A percentile compares a stretch with the other conserved stretches of the same genome.
These are phyloP conservation scores for Lepus townsendii DNA, from an alignment of 2,797 vertebrate species.

Conservation along the genomic window DNA sequence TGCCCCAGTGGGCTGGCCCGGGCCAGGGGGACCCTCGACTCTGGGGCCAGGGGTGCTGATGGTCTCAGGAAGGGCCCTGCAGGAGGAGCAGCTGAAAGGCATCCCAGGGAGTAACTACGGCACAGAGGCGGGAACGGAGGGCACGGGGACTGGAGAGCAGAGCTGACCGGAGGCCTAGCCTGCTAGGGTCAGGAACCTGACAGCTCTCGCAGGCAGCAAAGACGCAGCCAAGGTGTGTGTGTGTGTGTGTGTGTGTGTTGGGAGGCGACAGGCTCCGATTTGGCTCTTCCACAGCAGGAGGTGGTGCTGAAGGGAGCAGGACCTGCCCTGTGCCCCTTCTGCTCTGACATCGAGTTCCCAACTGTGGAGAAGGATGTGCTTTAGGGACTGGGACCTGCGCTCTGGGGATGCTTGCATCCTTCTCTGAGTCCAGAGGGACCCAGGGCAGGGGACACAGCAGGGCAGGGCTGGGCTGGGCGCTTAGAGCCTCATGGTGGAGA, in stretches of 20 bases:
- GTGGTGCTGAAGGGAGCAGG: neutral
- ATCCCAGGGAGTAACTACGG: neutral
- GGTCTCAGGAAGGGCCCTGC: neutral
- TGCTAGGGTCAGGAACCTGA: neutral
- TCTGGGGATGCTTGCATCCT: neutral
- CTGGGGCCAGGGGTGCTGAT: neutral
- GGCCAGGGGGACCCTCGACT: neutral
- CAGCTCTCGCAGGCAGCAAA: neutral
- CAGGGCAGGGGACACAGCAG: neutral
- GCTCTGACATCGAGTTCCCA: neutral
- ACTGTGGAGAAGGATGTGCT: neutral
- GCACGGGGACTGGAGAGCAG: neutral
- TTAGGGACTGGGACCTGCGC: neutral
- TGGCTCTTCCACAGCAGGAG: accelerated
- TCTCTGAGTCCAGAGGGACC: neutral
- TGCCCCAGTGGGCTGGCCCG: neutral
- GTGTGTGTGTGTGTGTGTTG: neutral
- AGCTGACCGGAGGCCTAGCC: neutral
- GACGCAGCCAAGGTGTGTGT: neutral
- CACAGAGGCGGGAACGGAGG: neutral
- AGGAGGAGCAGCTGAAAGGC: too few species aligned
- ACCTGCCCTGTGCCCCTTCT: too few species aligned
- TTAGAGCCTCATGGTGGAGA: too few species aligned
- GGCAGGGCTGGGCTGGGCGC: too few species aligned
- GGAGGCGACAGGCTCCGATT: neutral